Percentiles rank a stretch among this genome's conserved stretches.
phyloP scores from a whole-genome alignment of 2,888 invertebrate species.

The Leptopterna dolabrata region DNA sequence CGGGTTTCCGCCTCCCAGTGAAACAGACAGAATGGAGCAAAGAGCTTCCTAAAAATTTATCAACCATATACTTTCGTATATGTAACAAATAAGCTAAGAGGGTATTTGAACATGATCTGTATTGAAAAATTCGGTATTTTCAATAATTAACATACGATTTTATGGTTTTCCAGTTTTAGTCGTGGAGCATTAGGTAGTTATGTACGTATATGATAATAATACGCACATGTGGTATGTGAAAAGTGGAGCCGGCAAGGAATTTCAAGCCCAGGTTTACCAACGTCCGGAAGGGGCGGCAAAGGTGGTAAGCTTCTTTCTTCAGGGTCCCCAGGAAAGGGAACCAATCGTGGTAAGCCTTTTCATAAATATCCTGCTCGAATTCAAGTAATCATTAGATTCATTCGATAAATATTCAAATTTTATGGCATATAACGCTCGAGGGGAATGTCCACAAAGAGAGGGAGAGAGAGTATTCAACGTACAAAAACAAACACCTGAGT shows the following conservation, averaged over 20 bases:
- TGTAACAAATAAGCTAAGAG: not conserved
- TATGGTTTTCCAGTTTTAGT: too few relatives aligned
- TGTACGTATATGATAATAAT: too few relatives aligned
- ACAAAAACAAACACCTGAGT: too few relatives aligned
- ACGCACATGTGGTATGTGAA: slow-evolving; percentile 12
- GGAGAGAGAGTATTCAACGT: too few relatives aligned
- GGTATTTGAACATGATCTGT: not conserved
- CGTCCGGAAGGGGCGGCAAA: not conserved
- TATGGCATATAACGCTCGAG: too few relatives aligned
- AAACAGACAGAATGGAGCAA: not conserved
- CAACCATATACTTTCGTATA: not conserved
- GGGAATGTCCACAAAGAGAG: too few relatives aligned
- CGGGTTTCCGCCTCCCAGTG: not conserved
- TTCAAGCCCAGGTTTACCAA: not conserved
- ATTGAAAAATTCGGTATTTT: not conserved
- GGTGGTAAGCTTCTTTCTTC: slow-evolving; percentile 8
- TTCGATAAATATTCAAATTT: too few relatives aligned
- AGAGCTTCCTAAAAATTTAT: not conserved
- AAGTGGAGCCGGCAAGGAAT: not conserved
- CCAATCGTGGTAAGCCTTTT: not conserved
- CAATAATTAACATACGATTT: too few relatives aligned
- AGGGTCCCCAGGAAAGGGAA: not conserved
- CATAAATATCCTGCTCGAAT: not conserved
- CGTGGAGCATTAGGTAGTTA: too few relatives aligned
- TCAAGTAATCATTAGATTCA: too few relatives aligned